Evolutionary conservation across 2,888 invertebrate species (phyloP), one percentile per base, ranked within the genome.

Genomic region (Drosophila nr. perissopoda): DNA sequence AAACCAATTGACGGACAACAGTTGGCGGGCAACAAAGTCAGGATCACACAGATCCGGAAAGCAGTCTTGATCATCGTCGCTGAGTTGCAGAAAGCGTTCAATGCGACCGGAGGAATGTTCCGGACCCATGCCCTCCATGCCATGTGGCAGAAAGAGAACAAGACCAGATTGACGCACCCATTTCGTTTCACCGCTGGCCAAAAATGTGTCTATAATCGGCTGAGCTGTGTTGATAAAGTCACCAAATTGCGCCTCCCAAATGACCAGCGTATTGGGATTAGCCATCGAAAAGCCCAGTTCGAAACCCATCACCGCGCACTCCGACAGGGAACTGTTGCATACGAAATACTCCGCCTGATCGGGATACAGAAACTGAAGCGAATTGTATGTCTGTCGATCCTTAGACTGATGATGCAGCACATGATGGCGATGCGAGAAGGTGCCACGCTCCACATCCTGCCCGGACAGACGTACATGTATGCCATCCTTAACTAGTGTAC

Each of bases 191-290:
- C 99, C 99, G 89, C 96, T 96, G 77, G 96, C 95, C 84, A 97
- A 95, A 93, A 97, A 97, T 93, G 97, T 96, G 94, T 99, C 98
- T 91, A 98, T 98, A 92, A 99, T 98, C 94, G 98, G 97, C 94
- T 99, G 99, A n/a, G 99, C 99, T 29, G 98, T 99, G 94, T 99
- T 99, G 94, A 96, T 96, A 94, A 99, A 99, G 94, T 99, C 99
- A 1, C 99, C 99, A 93, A 99, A 99, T 94, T 99, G 99, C 0
- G 98, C 99, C 94, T 99, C 99, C 99, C 99, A 99, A 68, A 97
- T 95, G 0, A 99, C 98, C 81, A 99, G 94, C 0, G 98, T 97
- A 93, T 99, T 98, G 2, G 99, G 99, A 94, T 98, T 98, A 40
- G 98, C 97, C 95, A 99, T 97, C 0, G 99, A 98, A 93, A 98